Base-by-base conservation (phyloP, 2,888 invertebrate genomes). In the Drosophila macrospina region DNA sequence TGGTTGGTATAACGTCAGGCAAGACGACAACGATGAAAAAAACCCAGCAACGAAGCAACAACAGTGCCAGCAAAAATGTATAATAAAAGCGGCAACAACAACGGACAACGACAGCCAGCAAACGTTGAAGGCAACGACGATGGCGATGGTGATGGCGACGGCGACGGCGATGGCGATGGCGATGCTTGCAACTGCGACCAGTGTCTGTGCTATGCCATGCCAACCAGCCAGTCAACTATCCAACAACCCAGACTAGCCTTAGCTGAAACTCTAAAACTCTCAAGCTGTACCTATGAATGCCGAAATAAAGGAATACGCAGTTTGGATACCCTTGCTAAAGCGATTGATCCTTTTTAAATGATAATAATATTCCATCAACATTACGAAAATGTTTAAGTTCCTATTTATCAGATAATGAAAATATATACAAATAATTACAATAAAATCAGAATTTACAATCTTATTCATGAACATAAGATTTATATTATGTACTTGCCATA, bases 61-160 rank as follows among this genome's bases (percentile, higher is more conserved):
- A 73, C 76, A 75, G 69, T 50, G 74, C 78, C 80, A 78, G 78
- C 80, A 82, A 82, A 86, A 82, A 84, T 84, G 61, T 81, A 87
- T 79, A 70, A 87, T 85, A 81, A 82, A 87, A 82, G 85, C 81
- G 67, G 64, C 68, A 60, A 41, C 84, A 67, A 47, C 69, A 71
- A 48, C 72, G 52, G 28, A 59, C 60, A 37, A 60, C 72, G 36
- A 45, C 42, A 39, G 48, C 30, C 72, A 65, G 64, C 74, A 67
- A 75, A 83, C 36, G 59, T 51, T 59, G 60, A 69, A 65, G 68
- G 52, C 75, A 71, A 57, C 74, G 45, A 34, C 45, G 50, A 32
- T 60, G 45, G 37, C 42, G 34, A n/a, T n/a, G n/a, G n/a, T n/a
- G n/a, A n/a, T n/a, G n/a, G n/a, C n/a, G 48, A 20, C 72, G 63